Evolutionary conservation across 2,888 invertebrate species (phyloP).

Genomic region (Anthrax anthrax): DNA sequence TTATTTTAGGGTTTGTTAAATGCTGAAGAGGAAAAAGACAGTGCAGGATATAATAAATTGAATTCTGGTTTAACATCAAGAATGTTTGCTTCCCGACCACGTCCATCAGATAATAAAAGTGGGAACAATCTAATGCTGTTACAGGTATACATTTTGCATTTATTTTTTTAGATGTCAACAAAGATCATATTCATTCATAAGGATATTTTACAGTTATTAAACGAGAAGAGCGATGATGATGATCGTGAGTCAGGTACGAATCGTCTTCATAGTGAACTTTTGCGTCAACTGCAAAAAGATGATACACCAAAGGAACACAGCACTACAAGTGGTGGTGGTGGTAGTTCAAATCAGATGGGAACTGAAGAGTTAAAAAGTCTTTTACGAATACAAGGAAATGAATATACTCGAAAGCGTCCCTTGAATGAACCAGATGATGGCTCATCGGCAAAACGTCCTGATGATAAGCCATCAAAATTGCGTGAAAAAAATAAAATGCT

Average conservation of each 20-base stretch:
- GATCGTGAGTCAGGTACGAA: slow-evolving; percentile 41
- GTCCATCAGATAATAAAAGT: slow-evolving; percentile 23
- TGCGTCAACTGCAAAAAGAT: slow-evolving; percentile 38
- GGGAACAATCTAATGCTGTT: slow-evolving; percentile 49
- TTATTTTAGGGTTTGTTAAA: slow-evolving; percentile 20
- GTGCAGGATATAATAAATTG: slow-evolving; percentile 12
- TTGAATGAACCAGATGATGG: slow-evolving; percentile 46
- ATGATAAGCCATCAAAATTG: slow-evolving; percentile 45
- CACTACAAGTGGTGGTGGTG: slow-evolving; percentile 12
- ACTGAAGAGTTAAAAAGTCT: slow-evolving; percentile 33
- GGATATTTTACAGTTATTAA: slow-evolving; percentile 46
- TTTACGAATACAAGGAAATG: slow-evolving; percentile 28
- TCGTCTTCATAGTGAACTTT: slow-evolving; percentile 37
- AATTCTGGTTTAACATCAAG: slow-evolving; percentile 11
- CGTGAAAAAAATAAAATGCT: slow-evolving; percentile 77
- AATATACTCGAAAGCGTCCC: slow-evolving; percentile 43
- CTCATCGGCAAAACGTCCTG: slow-evolving; percentile 28
- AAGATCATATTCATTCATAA: too few relatives aligned
- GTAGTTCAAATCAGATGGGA: slow-evolving; percentile 26
- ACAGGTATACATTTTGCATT: slow-evolving; percentile 36
- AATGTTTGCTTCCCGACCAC: slow-evolving; percentile 18
- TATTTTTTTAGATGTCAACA: background rate
- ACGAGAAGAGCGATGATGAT: slow-evolving; percentile 70
- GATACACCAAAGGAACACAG: slow-evolving; percentile 23
- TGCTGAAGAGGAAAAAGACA: slow-evolving; percentile 32